Percentiles rank a stretch among this genome's conserved stretches.
Evolutionary conservation across 2,113 vertebrate species (phyloP).

Genomic region (Rhynchopsitta pachyrhyncha): DNA sequence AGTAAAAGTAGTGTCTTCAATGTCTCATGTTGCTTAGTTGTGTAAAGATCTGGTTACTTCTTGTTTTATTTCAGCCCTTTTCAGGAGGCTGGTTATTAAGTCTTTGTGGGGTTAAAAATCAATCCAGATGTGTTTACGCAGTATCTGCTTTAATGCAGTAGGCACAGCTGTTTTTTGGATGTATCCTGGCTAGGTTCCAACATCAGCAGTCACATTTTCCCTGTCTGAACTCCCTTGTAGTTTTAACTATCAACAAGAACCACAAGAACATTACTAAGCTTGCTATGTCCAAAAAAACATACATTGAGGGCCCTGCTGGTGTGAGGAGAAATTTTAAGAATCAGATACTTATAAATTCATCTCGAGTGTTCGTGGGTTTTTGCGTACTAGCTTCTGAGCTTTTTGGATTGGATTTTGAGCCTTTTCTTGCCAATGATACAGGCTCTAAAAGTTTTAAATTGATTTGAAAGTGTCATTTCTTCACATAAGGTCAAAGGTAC

Average conservation of each 20-base stretch:
- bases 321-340: background rate
- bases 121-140: slow-evolving; percentile 30
- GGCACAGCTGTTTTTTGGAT: slow-evolving; percentile 38
- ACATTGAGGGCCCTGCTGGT: background rate
- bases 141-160: slow-evolving; percentile 19
- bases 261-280: background rate
- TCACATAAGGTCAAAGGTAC: background rate
- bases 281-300: background rate
- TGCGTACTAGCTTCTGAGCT: background rate
- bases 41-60: background rate
- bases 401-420: background rate
- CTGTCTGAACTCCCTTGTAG: background rate
- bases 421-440: background rate
- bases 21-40: background rate
- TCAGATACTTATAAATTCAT: background rate
- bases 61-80: background rate
- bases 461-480: background rate
- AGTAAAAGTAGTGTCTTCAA: background rate
- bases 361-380: background rate
- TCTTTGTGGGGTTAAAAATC: slow-evolving; percentile 33
- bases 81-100: background rate
- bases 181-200: slow-evolving; percentile 31
- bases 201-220: background rate
- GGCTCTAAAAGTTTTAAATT: background rate
- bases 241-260: slow-evolving; percentile 12